Base-by-base conservation (phyloP, 2,797 vertebrate genomes). In the Picus viridis region DNA sequence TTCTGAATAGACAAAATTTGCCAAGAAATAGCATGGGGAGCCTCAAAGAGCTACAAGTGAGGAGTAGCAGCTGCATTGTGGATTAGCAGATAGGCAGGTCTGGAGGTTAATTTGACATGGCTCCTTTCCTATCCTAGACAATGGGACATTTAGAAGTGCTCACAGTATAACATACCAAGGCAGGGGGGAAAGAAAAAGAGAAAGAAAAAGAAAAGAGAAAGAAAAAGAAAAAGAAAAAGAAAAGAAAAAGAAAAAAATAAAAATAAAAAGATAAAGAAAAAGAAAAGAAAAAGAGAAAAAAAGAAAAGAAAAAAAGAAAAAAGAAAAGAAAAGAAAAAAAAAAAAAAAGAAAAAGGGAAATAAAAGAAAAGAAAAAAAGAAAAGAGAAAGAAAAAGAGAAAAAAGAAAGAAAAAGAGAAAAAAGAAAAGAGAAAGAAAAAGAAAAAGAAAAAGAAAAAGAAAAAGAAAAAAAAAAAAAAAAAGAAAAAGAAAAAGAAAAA, bases 241-340 rank as follows among this genome's bases (percentile, higher is more conserved):
- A 7, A 43, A 43, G 16, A 43, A 43, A 43, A 15, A 43, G 41
- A 43, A 16, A 41, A 14, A 41, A 41, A 41, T 5, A 41, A 12
- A 36, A 41, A 41, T 9, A 41, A 14, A 41, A 41, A 3, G 17
- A 0, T 5, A 39, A 3, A 22, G 0, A 7, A 10, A 64, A 36
- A 68, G 57, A 69, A 9, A 43, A 43, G 16, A 43, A 7, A 43
- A 43, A 43, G 41, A 43, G 41, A 43, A 16, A 39, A 39, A 39
- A 9, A 39, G 36, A 39, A 41, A 41, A 41, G 15, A 41, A 41
- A 12, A 16, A 14, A 16, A 43, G 2, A 16, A 0, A 6, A 39
- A 3, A 22, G 0, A 7, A 12, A 64, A 32, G 64, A 59, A 69
- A 73, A 22, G 11, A 34, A 34, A 34, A 34, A 34, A 8, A 34